These are phyloP conservation scores for Dione juno DNA, from an alignment of 2,888 invertebrate species.

Conservation along the genomic window DNA sequence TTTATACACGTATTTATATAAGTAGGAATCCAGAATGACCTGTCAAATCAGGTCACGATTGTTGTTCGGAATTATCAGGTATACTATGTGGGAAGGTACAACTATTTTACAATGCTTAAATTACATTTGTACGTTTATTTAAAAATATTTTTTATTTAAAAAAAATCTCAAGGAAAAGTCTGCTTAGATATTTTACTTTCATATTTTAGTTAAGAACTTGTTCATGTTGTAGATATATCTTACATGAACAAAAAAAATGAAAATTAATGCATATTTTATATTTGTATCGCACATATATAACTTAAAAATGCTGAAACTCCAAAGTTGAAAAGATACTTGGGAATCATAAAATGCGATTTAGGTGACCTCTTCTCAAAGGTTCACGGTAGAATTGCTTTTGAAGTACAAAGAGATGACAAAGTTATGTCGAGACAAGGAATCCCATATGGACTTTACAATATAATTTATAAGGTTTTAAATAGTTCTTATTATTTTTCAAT, in stretches of 20 bases:
- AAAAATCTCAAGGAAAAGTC: too few relatives aligned
- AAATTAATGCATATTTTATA: neutral
- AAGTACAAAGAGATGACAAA: slow-evolving; percentile 23
- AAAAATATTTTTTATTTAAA: too few relatives aligned
- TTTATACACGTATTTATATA: neutral
- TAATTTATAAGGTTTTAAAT: neutral
- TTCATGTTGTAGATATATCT: neutral
- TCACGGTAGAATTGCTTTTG: slow-evolving; percentile 10
- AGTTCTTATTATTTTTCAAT: too few relatives aligned
- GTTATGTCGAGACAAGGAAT: slow-evolving; percentile 15
- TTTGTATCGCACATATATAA: neutral
- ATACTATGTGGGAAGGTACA: neutral
- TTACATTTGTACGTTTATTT: too few relatives aligned
- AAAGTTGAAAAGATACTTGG: neutral
- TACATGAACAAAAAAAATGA: neutral
- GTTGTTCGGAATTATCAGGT: neutral
- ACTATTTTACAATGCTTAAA: neutral
- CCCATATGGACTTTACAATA: slow-evolving; percentile 2
- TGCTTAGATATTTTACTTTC: neutral
- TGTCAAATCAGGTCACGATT: neutral
- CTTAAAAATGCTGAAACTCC: neutral
- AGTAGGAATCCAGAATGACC: neutral
- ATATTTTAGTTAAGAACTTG: too few relatives aligned
- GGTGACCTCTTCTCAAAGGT: slow-evolving; percentile 13
- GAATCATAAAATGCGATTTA: neutral